A percentile compares a stretch with the other conserved stretches of the same genome.
Conservation (phyloP, 2,797 vertebrate species). For the Artibeus jamaicensis region DNA sequence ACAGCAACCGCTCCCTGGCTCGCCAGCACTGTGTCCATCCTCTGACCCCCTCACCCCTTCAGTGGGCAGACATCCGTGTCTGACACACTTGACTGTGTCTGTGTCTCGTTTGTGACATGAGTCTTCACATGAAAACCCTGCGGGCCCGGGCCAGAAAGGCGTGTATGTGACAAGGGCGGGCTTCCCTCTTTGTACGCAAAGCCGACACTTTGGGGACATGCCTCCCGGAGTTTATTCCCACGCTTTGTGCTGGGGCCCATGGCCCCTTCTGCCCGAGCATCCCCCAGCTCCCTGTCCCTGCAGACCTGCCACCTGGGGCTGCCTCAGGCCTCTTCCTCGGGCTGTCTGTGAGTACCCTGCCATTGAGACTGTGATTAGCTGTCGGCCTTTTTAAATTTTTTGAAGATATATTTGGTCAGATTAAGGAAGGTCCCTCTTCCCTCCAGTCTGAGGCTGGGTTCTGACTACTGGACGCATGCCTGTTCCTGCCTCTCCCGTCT, state of each 20-base stretch:
- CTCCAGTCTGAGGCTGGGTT: background rate
- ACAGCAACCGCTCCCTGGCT: accelerated
- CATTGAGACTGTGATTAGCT: no score
- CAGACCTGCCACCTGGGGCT: background rate
- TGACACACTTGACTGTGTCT: background rate
- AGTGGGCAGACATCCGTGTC: background rate
- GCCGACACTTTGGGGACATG: no score
- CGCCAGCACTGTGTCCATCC: accelerated
- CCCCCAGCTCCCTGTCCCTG: background rate
- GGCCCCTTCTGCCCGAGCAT: background rate
- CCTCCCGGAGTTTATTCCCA: no score
- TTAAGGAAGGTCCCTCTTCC: background rate
- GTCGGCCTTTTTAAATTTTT: background rate
- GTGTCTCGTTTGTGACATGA: background rate
- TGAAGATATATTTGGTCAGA: background rate
- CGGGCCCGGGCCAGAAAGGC: background rate
- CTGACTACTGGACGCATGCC: background rate
- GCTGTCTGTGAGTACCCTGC: no score
- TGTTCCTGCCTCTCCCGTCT: no score
- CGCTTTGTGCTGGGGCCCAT: no score
- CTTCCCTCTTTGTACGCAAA: no score
- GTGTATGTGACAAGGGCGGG: background rate
- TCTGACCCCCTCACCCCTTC: background rate
- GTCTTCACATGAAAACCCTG: background rate
- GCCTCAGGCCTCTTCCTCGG: background rate